Evolutionary conservation across 2,888 invertebrate genomes (phyloP).

Genomic region (Ligdia adustata): DNA sequence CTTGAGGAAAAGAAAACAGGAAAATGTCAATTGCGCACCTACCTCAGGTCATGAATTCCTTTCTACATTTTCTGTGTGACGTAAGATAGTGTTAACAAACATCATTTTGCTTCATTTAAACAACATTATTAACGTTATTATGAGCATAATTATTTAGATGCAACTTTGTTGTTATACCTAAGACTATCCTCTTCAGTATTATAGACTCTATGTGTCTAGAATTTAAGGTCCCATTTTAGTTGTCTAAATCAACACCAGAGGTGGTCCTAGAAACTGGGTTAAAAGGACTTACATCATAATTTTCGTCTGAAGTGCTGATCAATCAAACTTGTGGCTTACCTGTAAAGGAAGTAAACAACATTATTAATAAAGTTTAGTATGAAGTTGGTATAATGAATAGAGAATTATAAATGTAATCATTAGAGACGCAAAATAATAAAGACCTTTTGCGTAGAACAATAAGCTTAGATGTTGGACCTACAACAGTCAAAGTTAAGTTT

Average conservation of each 20-base stretch:
- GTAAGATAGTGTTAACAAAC: neutral
- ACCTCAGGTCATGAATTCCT: too few relatives aligned
- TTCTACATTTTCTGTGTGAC: constrained; percentile 1
- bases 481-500: too few relatives aligned
- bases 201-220: neutral
- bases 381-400: neutral
- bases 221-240: neutral
- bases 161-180: constrained; percentile 5
- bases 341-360: constrained; percentile 16
- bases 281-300: constrained; percentile 18
- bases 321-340: constrained; percentile 12
- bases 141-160: constrained; percentile 16
- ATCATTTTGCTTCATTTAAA: constrained; percentile 5
- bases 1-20: neutral
- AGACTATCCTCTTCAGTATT: neutral
- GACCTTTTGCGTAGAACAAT: neutral
- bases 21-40: too few relatives aligned
- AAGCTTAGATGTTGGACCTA: neutral
- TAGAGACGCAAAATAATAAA: too few relatives aligned
- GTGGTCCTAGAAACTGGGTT: constrained; percentile 14
- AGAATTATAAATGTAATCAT: too few relatives aligned
- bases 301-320: constrained; percentile 10
- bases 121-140: constrained; percentile 12
- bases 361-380: constrained; percentile 11
- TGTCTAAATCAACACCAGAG: neutral